phyloP scores from a whole-genome alignment of 1,140 invertebrate genomes.

The Coelopa frigida region DNA sequence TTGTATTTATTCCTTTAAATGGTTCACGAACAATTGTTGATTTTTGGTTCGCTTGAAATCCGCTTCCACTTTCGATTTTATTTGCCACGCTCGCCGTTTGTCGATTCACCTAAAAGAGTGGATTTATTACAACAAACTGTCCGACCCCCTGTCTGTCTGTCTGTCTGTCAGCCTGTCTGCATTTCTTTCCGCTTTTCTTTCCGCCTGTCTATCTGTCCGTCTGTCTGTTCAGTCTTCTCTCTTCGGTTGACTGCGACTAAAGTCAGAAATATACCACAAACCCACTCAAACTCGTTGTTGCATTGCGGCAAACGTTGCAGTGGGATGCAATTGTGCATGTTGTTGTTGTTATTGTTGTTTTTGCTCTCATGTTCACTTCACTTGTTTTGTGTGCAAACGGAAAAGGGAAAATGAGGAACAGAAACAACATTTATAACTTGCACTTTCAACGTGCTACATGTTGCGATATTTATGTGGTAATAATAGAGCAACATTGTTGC shows the following conservation, averaged over 20 bases:
- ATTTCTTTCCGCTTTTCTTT: too few relatives aligned
- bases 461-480: too few relatives aligned
- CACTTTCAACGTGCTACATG: too few relatives aligned
- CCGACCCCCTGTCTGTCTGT: too few relatives aligned
- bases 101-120: not conserved
- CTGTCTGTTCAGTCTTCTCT: too few relatives aligned
- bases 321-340: not conserved
- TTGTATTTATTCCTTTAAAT: not conserved
- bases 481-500: too few relatives aligned
- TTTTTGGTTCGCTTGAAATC: not conserved
- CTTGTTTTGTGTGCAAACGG: too few relatives aligned
- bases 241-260: too few relatives aligned
- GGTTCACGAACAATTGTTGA: not conserved
- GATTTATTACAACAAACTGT: not conserved
- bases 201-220: too few relatives aligned
- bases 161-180: too few relatives aligned
- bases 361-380: too few relatives aligned
- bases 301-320: not conserved
- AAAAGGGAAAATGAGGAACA: not conserved
- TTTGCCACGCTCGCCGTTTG: conserved; percentile 3
- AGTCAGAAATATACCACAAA: conserved; percentile 1
- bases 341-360: not conserved
- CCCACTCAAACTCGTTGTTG: not conserved
- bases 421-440: not conserved
- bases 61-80: conserved; percentile 1